Evolutionary conservation across 2,797 vertebrate species (phyloP), one percentile per base, ranked within the genome.

Genomic region (Galagoides demidoff): DNA sequence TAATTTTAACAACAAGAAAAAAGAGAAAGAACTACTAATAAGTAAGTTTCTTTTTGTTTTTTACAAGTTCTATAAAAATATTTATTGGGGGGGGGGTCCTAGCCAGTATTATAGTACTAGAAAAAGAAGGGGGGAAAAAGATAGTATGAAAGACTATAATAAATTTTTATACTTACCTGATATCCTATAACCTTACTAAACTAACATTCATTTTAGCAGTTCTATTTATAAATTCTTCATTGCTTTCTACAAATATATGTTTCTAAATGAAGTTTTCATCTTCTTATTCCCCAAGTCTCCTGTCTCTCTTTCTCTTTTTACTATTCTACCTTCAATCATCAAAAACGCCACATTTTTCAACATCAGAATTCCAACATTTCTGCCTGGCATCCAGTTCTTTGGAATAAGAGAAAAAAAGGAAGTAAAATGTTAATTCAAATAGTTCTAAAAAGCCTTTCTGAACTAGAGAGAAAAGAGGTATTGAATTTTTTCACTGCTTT

Each of bases 401-500:
- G 52, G 23, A 57, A 55, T 82, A 94, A 85, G 17, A 29, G 39
- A 37, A 68, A 89, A 90, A 85, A 81, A 85, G 91, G 76, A 74
- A 89, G 34, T 76, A 34, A 92, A 92, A 92, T 92, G 57, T 45
- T 89, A 89, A 94, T 96, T 92, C 68, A 77, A 96, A 76, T 34
- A 63, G 74, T 55, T 90, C 74, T 89, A 89, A 81, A 89, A 95
- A 96, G 81, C 61, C 68, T 92, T 86, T 90, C 29, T 86, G 34
- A 94, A 82, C 43, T 39, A 17, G 43, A 82, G 13, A 88, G 63
- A 89, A 94, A 89, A 86, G 81, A 81, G 43, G 74, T 39, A 92
- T 45, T 94, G 85, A 96, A 76, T 92, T 96, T 92, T 96, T 88
- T 84, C 94, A 90, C 83, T 88, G 59, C 71, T 91, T 95, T 93